Percentiles rank a stretch among this genome's conserved stretches.
Conservation (phyloP, 1,140 invertebrate genomes). For the Pseudomyrmex cubaensis region DNA sequence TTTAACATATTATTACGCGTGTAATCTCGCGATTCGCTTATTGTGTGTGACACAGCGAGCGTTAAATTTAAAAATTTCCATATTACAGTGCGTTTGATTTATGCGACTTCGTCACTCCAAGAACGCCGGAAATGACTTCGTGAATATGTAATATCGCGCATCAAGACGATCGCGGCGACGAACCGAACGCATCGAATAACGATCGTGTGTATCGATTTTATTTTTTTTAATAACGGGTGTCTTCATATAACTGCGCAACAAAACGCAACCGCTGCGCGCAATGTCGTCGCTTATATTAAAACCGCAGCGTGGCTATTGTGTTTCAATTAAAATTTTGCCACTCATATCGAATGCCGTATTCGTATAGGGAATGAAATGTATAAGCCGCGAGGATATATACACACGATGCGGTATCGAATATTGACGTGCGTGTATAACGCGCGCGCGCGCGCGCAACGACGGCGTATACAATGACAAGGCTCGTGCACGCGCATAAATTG, state of each 20-base stretch:
- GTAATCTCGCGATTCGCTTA: not conserved
- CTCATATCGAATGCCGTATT: constrained; percentile 48
- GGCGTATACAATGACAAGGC: not conserved
- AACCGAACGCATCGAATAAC: constrained; percentile 24
- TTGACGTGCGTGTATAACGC: constrained; percentile 20
- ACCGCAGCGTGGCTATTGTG: constrained; percentile 26
- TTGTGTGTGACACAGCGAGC: not conserved
- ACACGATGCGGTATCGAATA: constrained; percentile 18
- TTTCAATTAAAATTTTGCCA: constrained; percentile 68
- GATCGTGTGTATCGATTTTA: constrained; percentile 43
- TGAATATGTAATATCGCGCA: constrained; percentile 1
- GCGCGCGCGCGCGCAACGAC: not conserved
- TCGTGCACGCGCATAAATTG: not conserved
- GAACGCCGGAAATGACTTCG: constrained; percentile 12
- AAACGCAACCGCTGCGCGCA: not conserved
- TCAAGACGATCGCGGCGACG: constrained; percentile 10
- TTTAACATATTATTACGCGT: not conserved
- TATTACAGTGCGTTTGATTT: not conserved
- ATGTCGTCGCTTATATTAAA: constrained; percentile 58
- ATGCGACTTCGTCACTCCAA: not conserved
- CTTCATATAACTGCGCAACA: constrained; percentile 49
- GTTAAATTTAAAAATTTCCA: not conserved
- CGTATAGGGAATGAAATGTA: constrained; percentile 33
- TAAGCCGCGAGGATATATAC: not conserved
- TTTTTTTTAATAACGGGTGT: constrained; percentile 60